Percentiles rank a stretch among this genome's conserved stretches.
Evolutionary conservation across 1,140 invertebrate genomes (phyloP).

Genomic region (Papilio polytes): DNA sequence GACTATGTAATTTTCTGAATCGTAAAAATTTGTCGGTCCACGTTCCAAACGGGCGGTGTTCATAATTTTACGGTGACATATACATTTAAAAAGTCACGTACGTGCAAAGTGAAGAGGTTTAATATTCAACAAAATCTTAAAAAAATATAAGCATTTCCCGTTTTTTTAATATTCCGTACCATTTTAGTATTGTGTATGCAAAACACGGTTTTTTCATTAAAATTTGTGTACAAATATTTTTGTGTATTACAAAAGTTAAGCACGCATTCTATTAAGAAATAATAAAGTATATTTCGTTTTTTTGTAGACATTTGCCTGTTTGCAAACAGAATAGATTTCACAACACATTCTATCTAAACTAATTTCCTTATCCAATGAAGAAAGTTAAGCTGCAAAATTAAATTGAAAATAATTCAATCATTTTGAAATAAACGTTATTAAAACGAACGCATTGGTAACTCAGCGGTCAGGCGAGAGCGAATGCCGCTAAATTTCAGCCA

Average conservation of each 20-base stretch:
- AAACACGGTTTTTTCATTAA: slow-evolving; percentile 16
- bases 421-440: neutral
- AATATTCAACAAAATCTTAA: slow-evolving; percentile 15
- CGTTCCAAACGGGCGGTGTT: neutral
- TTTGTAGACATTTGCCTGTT: neutral
- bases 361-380: too few species aligned
- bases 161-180: slow-evolving; percentile 22
- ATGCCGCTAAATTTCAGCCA: neutral
- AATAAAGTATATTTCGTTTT: neutral
- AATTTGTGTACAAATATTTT: neutral
- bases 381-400: neutral
- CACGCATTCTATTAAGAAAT: neutral
- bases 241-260: neutral
- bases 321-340: neutral
- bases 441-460: neutral
- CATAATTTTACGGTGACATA: neutral
- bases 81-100: slow-evolving; percentile 20
- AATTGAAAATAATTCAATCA: neutral
- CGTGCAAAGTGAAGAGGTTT: slow-evolving; percentile 14
- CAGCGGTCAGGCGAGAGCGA: neutral
- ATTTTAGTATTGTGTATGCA: slow-evolving; percentile 13
- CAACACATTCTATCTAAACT: too few species aligned
- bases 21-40: neutral
- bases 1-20: neutral
- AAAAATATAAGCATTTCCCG: neutral